Conservation (phyloP, 2,113 vertebrate species). For the Thinocorus orbignyianus region DNA sequence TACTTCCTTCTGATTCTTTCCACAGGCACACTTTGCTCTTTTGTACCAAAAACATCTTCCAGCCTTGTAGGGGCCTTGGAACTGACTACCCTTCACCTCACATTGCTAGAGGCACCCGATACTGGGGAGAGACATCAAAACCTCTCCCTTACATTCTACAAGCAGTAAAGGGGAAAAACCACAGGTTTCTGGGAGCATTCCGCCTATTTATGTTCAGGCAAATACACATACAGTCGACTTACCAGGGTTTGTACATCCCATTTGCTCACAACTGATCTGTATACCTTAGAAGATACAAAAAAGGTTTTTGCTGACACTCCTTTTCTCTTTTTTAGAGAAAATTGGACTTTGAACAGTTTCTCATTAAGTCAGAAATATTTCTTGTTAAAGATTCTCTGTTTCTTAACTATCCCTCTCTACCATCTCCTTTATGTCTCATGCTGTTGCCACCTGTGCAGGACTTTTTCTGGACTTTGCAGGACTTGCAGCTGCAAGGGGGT, state of each 20-base stretch:
- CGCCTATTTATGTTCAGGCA: background rate
- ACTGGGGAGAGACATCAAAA: background rate
- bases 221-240: background rate
- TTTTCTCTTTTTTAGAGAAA: background rate
- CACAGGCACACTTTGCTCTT: background rate
- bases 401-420: background rate
- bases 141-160: background rate
- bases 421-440: background rate
- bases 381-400: background rate
- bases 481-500: background rate
- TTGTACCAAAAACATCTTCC: background rate
- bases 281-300: background rate
- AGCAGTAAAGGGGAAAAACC: background rate
- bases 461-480: background rate
- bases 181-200: background rate
- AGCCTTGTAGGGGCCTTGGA: background rate
- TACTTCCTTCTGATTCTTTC: background rate
- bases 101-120: background rate
- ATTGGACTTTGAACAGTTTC: background rate
- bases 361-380: background rate
- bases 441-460: background rate
- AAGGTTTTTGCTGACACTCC: background rate
- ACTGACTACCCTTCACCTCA: background rate
- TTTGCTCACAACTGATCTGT: background rate
- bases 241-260: background rate